A percentile compares a stretch with the other conserved stretches of the same genome.
Evolutionary conservation across 1,140 invertebrate genomes (phyloP).

Genomic region (Diprion similis): DNA sequence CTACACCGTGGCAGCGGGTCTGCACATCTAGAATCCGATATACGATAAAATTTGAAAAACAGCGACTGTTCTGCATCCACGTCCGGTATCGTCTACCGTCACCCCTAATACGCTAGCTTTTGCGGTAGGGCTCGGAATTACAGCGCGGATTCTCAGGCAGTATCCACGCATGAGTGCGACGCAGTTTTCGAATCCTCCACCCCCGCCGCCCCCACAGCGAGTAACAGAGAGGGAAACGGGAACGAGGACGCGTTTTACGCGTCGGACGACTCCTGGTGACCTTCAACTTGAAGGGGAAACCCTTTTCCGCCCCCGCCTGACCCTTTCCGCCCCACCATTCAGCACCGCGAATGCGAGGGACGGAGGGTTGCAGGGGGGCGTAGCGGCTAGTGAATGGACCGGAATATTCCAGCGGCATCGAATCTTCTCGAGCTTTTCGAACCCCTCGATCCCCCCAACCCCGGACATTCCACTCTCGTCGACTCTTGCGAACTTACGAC

Average conservation of each 20-base stretch:
- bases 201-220: not conserved
- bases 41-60: no score
- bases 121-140: not conserved
- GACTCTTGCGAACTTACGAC: not conserved
- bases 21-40: no score
- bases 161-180: not conserved
- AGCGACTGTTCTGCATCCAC: no score
- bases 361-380: not conserved
- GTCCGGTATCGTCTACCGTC: not conserved
- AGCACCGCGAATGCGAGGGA: not conserved
- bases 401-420: not conserved
- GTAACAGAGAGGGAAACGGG: not conserved
- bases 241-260: not conserved
- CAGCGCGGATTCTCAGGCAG: not conserved
- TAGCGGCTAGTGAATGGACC: not conserved
- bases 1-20: no score
- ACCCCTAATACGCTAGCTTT: not conserved
- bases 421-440: not conserved
- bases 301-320: not conserved
- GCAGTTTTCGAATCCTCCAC: not conserved
- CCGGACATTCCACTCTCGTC: not conserved
- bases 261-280: not conserved
- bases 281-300: constrained; percentile 5
- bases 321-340: not conserved
- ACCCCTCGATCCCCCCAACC: not conserved